Evolutionary conservation across 2,797 vertebrate species (phyloP), one percentile per base, ranked within the genome.

Genomic region (Atherinosoma microstoma): DNA sequence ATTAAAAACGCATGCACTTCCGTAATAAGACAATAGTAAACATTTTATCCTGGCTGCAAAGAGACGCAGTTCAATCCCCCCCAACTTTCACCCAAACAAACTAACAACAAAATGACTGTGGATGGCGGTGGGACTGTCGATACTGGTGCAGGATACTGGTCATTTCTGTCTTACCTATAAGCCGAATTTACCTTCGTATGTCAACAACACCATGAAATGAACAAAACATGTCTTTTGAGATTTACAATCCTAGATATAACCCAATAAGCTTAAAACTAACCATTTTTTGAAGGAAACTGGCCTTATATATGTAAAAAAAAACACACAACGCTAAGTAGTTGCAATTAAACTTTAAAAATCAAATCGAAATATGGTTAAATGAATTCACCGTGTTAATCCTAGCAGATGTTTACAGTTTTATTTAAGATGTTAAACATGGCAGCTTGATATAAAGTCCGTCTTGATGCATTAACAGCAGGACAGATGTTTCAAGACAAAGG

Each of bases 401-500:
- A 9, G 6, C 1, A 24, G 4, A 70, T 42, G 22, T 59, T 40
- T 10, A 35, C 5, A 6, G 20, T 42, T 76, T 49, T 35, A 54
- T 13, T 12, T 22, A 36, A n/a, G 1, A 36, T 36, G 51, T 69
- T 68, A 67, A 69, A 73, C 20, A 2, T 1, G 64, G 70, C 51
- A 63, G 59, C 51, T 42, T 63, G 0, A 58, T 47, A 29, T 58
- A 8, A 32, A 75, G 51, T 59, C 68, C 18, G 58, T 73, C 71
- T 77, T 63, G 78, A 49, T 86, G 83, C 82, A 84, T 64, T 78
- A 80, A 84, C 86, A 87, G 82, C 86, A 82, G 89, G 86, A 86
- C 92, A 93, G 92, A 93, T 93, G 93, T 94, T 87, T 78, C 73
- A 85, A 89, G 90, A 93, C 92, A 94, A 94, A 93, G 91, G 90